phyloP scores from a whole-genome alignment of 2,797 vertebrate genomes.

The Anguilla megastoma region DNA sequence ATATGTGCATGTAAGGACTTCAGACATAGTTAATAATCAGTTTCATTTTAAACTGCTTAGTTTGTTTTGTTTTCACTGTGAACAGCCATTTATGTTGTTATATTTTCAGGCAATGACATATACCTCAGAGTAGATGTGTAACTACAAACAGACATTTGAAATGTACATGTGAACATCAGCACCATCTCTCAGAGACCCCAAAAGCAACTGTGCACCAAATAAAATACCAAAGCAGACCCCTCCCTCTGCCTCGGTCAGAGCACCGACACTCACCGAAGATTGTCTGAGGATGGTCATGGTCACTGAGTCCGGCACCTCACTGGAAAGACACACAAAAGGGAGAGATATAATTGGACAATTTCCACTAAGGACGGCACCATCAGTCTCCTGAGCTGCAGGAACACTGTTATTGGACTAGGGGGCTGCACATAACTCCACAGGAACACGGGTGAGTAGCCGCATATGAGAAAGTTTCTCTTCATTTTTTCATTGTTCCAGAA shows the following conservation, averaged over 20 bases:
- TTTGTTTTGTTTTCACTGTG: neutral
- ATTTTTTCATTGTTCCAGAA: neutral
- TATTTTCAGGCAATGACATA: neutral
- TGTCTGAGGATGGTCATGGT: conserved; percentile 86
- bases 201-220: neutral
- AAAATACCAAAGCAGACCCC: neutral
- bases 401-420: neutral
- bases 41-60: too few relatives aligned
- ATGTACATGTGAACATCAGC: neutral
- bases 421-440: neutral
- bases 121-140: neutral
- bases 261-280: conserved; percentile 71
- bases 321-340: conserved; percentile 53
- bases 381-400: neutral
- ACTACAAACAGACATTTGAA: neutral
- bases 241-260: neutral
- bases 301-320: conserved; percentile 85
- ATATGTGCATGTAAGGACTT: neutral
- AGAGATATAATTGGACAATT: conserved; percentile 14
- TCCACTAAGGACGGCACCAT: conserved; percentile 35
- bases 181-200: neutral
- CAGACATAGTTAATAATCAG: neutral
- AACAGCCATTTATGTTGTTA: neutral
- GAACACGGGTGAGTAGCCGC: neutral
- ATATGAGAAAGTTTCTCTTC: neutral